Base-by-base conservation (phyloP, 1,140 invertebrate species). In the Drosophila murphyi region DNA sequence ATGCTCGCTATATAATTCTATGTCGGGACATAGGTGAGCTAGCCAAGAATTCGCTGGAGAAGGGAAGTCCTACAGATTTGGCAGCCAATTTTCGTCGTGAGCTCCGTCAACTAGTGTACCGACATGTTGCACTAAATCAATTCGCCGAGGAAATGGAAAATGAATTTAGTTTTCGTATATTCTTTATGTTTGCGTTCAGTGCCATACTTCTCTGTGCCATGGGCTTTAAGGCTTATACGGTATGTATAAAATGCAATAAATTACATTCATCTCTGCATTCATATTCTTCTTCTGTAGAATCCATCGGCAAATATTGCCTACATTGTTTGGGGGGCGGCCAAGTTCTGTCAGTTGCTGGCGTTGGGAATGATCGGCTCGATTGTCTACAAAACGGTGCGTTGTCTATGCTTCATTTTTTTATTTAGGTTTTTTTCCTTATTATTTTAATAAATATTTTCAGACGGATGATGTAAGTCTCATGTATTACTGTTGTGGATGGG, bases 181-280 rank as follows among this genome's bases (percentile, higher is more conserved):
- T 91, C 37, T 69, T 91, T 4, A 78, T 88, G 82, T 85, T 91
- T 35, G 72, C 77, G 0, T 82, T 91, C 3, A 91, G 90, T 7
- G 73, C 89, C 0, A 77, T 57, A 0, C 50, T 90, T 10, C 73
- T 91, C 5, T 91, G 90, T 37, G 86, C 71, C 7, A 54, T 82
- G 67, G 73, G 83, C 28, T 91, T 87, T n/a, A 91, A 91, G 59
- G 70, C 82, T 2, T 90, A 76, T 39, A 91, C 89, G 57, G 85
- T 87, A 28, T 5, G 72, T 71, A 28, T 12, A 2, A 31, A 6
- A 34, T 31, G 10, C 0, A 2, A 35, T 43, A 5, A 12, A 32
- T 2, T 28, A 28, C 5, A 31, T 34, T 48, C 2, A 8, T 20
- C 20, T 20, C 20, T 20, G 20, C 20, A 20, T 20, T 20, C 20